Conservation (phyloP, 2,797 vertebrate species). For the Arrhamphus sclerolepis region DNA sequence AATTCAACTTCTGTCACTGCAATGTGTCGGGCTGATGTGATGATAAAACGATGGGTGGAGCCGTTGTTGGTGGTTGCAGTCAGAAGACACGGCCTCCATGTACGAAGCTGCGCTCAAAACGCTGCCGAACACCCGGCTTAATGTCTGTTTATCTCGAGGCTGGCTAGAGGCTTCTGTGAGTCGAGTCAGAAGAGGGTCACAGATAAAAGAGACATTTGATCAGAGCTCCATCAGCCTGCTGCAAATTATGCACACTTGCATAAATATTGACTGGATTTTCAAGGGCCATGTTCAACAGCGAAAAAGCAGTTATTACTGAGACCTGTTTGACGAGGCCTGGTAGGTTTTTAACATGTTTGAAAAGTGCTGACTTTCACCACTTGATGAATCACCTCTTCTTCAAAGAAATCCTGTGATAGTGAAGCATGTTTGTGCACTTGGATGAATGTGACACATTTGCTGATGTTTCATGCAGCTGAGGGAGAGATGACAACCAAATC, state of each 20-base stretch:
- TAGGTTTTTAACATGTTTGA: slow-evolving; percentile 63
- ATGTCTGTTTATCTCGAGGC: slow-evolving; percentile 62
- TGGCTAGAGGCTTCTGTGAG: slow-evolving; percentile 52
- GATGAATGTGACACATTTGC: slow-evolving; percentile 25
- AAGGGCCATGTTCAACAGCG: slow-evolving; percentile 29
- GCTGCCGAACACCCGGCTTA: slow-evolving; percentile 38
- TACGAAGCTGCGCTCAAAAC: slow-evolving; percentile 36
- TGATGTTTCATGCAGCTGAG: neutral
- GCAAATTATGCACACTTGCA: slow-evolving; percentile 61
- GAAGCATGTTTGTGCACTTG: slow-evolving; percentile 47
- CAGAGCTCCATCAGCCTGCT: slow-evolving; percentile 36
- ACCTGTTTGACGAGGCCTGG: slow-evolving; percentile 25
- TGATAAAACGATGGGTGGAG: neutral
- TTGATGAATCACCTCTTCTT: slow-evolving; percentile 59
- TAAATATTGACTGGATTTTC: slow-evolving; percentile 71
- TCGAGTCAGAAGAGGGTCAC: slow-evolving; percentile 65
- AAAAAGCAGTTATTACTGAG: slow-evolving; percentile 12
- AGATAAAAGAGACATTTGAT: slow-evolving; percentile 76
- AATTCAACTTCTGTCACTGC: slow-evolving; percentile 45
- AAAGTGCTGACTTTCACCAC: slow-evolving; percentile 61
- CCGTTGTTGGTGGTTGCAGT: too few relatives aligned
- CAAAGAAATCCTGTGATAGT: slow-evolving; percentile 50
- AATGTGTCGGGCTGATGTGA: slow-evolving; percentile 34
- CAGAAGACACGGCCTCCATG: slow-evolving; percentile 1
- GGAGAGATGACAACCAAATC: slow-evolving; percentile 12